phyloP scores from a whole-genome alignment of 2,888 invertebrate genomes.

The Neoitamus cyanurus region DNA sequence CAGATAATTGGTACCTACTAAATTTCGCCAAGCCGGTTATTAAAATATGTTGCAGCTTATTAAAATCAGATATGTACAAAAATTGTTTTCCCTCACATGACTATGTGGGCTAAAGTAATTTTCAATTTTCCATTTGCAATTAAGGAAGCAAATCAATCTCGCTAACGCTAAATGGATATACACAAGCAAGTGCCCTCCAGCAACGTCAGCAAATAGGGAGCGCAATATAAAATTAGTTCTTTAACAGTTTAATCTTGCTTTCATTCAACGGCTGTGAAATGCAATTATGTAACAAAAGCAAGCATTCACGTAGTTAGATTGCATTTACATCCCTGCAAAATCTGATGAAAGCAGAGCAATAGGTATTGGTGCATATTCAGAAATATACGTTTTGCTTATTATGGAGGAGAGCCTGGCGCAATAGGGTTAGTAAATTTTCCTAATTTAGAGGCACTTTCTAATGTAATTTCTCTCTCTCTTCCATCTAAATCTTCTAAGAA shows the following conservation, averaged over 20 bases:
- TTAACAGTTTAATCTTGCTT: neutral
- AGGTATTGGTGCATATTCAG: too few species aligned
- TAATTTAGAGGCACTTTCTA: neutral
- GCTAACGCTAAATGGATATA: neutral
- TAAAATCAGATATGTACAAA: too few species aligned
- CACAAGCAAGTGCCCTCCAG: neutral
- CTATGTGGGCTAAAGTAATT: neutral
- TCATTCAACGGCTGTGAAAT: neutral
- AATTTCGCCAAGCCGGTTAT: too few species aligned
- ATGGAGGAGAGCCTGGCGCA: neutral
- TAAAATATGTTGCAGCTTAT: too few species aligned
- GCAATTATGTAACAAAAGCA: neutral
- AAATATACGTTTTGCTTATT: neutral
- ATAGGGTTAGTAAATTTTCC: neutral
- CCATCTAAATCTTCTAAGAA: neutral
- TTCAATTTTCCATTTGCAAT: neutral
- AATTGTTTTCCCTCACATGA: neutral
- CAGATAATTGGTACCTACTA: too few species aligned
- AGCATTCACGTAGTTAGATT: neutral
- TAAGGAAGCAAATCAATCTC: neutral
- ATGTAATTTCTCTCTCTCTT: neutral
- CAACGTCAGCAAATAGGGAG: neutral
- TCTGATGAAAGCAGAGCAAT: too few species aligned
- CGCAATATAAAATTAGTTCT: neutral
- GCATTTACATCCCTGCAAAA: neutral